A percentile compares a stretch with the other conserved stretches of the same genome.
Conservation (phyloP, 2,113 vertebrate genomes). For the Probosciger aterrimus region DNA sequence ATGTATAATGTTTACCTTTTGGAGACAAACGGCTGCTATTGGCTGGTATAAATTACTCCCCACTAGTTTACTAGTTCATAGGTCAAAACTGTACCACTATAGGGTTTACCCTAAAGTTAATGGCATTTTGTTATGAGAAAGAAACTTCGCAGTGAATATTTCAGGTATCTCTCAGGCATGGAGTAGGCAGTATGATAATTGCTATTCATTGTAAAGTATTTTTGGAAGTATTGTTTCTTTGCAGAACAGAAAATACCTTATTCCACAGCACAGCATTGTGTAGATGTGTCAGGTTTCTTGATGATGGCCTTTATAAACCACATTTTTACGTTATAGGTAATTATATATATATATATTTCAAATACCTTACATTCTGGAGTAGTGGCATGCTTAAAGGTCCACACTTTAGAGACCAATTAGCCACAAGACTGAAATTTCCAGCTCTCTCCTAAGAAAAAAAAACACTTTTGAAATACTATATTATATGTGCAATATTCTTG, state of each 20-base stretch:
- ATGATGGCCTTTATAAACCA: background rate
- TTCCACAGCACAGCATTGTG: accelerated
- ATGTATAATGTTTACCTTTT: background rate
- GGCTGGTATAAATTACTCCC: background rate
- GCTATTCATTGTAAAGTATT: background rate
- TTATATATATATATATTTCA: background rate
- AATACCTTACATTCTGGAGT: background rate
- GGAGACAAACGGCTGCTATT: background rate
- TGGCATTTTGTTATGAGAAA: background rate
- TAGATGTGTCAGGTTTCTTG: background rate
- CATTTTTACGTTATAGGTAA: background rate
- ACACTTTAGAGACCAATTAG: background rate
- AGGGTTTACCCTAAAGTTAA: background rate
- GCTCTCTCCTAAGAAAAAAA: background rate
- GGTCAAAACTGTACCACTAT: background rate
- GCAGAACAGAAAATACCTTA: background rate
- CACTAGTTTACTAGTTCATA: background rate
- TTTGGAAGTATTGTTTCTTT: background rate
- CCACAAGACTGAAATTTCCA: background rate
- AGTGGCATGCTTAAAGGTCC: background rate
- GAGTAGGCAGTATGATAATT: background rate
- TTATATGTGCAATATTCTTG: background rate
- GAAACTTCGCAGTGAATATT: background rate
- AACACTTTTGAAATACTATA: background rate
- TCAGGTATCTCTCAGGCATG: background rate